Conservation (phyloP, 2,888 invertebrate genomes). For the Hypomecis punctinalis region DNA sequence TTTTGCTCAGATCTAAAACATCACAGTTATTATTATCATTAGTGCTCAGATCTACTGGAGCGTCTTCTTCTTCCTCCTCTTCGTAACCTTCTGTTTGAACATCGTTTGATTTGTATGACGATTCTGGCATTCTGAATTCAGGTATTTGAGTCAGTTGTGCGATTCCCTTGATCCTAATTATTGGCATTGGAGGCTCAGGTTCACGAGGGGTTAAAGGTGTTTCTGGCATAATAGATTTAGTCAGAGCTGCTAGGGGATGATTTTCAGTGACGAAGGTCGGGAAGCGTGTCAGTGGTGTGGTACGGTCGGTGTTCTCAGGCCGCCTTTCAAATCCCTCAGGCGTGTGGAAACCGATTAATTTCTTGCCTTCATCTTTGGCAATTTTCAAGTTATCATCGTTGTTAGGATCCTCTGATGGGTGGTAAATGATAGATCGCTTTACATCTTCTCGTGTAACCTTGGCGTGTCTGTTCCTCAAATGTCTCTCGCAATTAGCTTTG, state of each 20-base stretch:
- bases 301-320: constrained; percentile 69
- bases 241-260: constrained; percentile 71
- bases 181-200: constrained; percentile 69
- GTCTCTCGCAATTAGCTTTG: constrained; percentile 98
- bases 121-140: constrained; percentile 74
- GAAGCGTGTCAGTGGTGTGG: constrained; percentile 76
- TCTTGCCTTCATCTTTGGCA: constrained; percentile 82
- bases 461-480: constrained; percentile 95
- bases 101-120: constrained; percentile 66
- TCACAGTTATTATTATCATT: constrained; percentile 83
- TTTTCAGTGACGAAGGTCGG: constrained; percentile 77
- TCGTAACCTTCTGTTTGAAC: constrained; percentile 71
- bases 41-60: constrained; percentile 90
- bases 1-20: constrained; percentile 93
- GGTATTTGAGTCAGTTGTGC: constrained; percentile 86
- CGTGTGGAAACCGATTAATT: constrained; percentile 83
- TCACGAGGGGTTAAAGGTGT: constrained; percentile 70
- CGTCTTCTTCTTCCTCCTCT: constrained; percentile 82
- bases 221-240: constrained; percentile 68
- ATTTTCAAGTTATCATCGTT: constrained; percentile 88
- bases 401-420: constrained; percentile 93
- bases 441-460: constrained; percentile 95
- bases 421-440: constrained; percentile 94
- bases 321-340: constrained; percentile 77
- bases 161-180: constrained; percentile 87